A percentile compares a stretch with the other conserved stretches of the same genome.
These are phyloP conservation scores for Oreotrochilus melanogaster DNA, from an alignment of 2,113 vertebrate genomes.

Conservation along the genomic window DNA sequence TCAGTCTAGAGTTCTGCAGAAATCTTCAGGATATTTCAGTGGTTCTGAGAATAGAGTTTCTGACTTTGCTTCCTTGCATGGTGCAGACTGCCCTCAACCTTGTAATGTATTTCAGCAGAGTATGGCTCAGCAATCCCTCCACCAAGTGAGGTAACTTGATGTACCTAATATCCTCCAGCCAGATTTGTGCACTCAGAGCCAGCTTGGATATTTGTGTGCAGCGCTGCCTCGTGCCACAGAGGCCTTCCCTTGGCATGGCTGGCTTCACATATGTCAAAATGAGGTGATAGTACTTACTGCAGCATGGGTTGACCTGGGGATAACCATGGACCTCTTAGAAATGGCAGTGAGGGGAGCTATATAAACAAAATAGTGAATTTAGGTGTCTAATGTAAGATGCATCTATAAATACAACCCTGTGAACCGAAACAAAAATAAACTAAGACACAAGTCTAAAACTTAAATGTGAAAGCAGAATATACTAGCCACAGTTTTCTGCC, in stretches of 20 bases:
- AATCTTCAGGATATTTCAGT: neutral
- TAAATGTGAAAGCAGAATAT: neutral
- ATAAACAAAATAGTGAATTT: neutral
- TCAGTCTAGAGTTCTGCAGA: neutral
- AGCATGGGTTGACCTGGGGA: neutral
- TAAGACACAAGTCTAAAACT: neutral
- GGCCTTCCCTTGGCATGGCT: neutral
- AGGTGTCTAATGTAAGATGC: neutral
- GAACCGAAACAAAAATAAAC: neutral
- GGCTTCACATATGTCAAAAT: neutral
- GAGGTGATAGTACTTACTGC: neutral
- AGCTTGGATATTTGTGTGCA: neutral
- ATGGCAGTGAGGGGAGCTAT: neutral
- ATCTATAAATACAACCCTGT: neutral
- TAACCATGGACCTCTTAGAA: fast-evolving
- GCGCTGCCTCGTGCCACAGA: fast-evolving
- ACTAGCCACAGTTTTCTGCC: neutral
- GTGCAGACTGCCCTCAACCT: neutral
- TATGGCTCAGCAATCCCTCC: neutral
- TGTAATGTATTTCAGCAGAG: fast-evolving
- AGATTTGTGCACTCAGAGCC: neutral
- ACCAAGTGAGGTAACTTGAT: neutral
- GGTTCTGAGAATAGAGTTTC: neutral
- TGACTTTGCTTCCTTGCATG: neutral
- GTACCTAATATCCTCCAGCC: neutral